Evolutionary conservation across 2,888 invertebrate genomes (phyloP).

Genomic region (Lithosia quadra): DNA sequence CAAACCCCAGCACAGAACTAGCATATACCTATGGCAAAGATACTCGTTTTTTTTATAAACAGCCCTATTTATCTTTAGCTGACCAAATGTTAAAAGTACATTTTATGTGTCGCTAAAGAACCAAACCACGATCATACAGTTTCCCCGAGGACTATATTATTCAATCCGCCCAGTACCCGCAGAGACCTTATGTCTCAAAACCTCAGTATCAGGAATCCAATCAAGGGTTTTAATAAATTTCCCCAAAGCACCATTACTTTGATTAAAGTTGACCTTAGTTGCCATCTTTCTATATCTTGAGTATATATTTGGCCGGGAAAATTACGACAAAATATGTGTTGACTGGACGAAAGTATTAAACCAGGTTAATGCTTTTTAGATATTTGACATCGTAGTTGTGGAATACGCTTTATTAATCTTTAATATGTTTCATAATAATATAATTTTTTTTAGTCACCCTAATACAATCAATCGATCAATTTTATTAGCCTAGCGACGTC

Average conservation of each 20-base stretch:
- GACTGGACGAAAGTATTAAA: too few species aligned
- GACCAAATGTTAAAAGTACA: constrained; percentile 26
- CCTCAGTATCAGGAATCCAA: constrained; percentile 36
- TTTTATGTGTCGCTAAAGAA: constrained; percentile 24
- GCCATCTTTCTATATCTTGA: constrained; percentile 21
- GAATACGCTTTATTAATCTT: too few species aligned
- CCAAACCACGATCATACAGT: constrained; percentile 4
- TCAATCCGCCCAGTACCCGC: constrained; percentile 13
- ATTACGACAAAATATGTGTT: too few species aligned
- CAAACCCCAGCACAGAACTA: neutral
- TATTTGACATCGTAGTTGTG: too few species aligned
- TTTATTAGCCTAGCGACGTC: too few species aligned
- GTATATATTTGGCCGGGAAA: neutral
- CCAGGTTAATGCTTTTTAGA: too few species aligned
- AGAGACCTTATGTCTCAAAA: constrained; percentile 24
- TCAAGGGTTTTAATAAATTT: constrained; percentile 45
- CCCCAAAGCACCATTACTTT: constrained; percentile 36
- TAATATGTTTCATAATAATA: too few species aligned
- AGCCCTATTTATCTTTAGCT: neutral
- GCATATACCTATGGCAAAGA: neutral
- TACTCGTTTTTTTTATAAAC: neutral
- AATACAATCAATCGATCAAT: too few species aligned
- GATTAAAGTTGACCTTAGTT: constrained; percentile 41
- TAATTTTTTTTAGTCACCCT: too few species aligned
- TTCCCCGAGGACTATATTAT: constrained; percentile 16